Conservation (phyloP, 2,113 vertebrate species). For the Varanus salvator region DNA sequence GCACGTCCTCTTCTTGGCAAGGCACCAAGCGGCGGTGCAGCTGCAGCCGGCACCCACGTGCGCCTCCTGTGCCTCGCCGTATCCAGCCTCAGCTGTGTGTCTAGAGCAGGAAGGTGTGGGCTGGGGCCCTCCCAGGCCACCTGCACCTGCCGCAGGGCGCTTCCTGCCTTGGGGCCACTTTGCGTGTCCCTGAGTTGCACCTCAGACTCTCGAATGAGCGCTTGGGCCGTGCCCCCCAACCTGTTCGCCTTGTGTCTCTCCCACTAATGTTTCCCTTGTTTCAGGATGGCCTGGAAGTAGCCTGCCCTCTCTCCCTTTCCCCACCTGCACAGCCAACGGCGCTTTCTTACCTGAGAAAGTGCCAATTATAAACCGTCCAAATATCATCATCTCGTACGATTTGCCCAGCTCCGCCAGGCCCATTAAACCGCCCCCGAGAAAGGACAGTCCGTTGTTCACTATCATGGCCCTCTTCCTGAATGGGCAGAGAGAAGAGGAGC, state of each 20-base stretch:
- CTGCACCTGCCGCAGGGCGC: not conserved
- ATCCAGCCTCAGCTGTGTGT: not conserved
- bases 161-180: not conserved
- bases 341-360: slow-evolving; percentile 81
- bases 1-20: no score
- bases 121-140: not conserved
- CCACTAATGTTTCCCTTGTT: not conserved
- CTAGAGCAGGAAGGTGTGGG: not conserved
- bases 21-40: no score
- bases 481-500: not conserved
- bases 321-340: fast-evolving
- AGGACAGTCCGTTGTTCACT: slow-evolving; percentile 85
- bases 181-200: not conserved
- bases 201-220: not conserved
- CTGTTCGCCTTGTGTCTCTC: not conserved
- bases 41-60: no score
- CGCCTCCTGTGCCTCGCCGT: no score
- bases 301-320: fast-evolving
- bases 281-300: fast-evolving
- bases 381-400: slow-evolving; percentile 91
- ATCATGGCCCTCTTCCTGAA: slow-evolving; percentile 90
- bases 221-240: no score
- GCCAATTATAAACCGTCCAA: slow-evolving; percentile 88
- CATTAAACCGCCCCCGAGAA: slow-evolving; percentile 87
- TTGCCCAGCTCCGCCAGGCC: slow-evolving; percentile 82